Conservation (phyloP, 2,113 vertebrate genomes). For the Blennius ocellaris region DNA sequence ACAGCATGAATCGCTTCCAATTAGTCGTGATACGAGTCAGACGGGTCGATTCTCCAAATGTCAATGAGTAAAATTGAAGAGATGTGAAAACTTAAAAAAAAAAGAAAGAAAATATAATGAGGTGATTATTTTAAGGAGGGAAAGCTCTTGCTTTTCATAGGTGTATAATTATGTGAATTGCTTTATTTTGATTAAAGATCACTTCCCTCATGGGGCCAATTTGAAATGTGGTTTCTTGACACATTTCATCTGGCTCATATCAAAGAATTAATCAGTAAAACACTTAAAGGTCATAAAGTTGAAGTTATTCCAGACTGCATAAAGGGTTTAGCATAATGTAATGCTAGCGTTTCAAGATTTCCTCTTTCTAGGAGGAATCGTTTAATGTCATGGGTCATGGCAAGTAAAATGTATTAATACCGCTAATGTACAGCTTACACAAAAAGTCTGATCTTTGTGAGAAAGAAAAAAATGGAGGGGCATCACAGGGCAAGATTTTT, state of each 20-base stretch:
- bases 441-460: not conserved
- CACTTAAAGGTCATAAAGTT: not conserved
- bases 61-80: conserved; percentile 25
- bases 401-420: not conserved
- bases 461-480: not conserved
- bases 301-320: not conserved
- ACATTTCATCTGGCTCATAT: not conserved
- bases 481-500: too few relatives aligned
- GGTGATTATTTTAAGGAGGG: too few relatives aligned
- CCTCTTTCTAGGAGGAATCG: not conserved
- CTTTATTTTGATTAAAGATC: not conserved
- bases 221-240: not conserved
- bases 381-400: not conserved
- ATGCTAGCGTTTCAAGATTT: not conserved
- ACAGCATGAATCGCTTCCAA: not conserved
- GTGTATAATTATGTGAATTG: conserved; percentile 6
- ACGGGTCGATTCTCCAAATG: not conserved
- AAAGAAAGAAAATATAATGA: too few relatives aligned
- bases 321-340: not conserved
- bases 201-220: not conserved
- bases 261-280: not conserved
- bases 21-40: not conserved
- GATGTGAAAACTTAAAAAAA: not conserved
- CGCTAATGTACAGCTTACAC: not conserved
- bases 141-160: not conserved